These are phyloP conservation scores for Blastobasis lacticolella DNA, from an alignment of 2,888 invertebrate genomes.

Conservation along the genomic window DNA sequence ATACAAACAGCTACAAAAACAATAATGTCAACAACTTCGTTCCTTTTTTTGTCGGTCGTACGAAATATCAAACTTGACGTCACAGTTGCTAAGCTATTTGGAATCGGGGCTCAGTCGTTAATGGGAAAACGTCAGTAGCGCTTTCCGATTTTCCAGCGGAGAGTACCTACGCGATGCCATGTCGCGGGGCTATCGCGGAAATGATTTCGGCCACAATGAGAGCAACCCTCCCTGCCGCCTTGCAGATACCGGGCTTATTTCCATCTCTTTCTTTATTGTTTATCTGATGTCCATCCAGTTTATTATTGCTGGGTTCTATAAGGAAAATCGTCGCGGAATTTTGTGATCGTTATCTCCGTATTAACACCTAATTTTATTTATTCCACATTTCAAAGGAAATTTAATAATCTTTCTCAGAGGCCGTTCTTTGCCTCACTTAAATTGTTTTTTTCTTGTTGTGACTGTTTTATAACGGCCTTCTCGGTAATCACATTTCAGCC, in stretches of 20 bases:
- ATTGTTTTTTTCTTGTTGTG: no score
- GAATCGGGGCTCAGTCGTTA: no score
- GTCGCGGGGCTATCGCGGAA: conserved; percentile 6
- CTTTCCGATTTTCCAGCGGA: neutral
- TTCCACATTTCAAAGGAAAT: neutral
- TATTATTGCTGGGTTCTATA: neutral
- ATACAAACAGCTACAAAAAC: no score
- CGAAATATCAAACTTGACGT: no score
- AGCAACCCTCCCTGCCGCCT: neutral
- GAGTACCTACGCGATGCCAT: neutral
- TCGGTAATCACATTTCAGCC: no score
- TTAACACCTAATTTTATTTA: no score
- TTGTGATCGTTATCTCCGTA: neutral
- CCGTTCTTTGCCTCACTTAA: no score
- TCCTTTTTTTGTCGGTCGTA: no score
- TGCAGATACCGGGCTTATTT: neutral
- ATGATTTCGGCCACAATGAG: conserved; percentile 17
- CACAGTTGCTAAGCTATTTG: no score
- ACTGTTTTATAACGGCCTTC: no score
- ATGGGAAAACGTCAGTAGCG: neutral
- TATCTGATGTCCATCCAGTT: neutral
- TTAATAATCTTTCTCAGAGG: neutral
- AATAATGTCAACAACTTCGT: no score
- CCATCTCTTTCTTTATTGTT: neutral
- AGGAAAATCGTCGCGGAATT: neutral